These are phyloP conservation scores for Sander vitreus DNA, from an alignment of 2,113 vertebrate species.

Conservation along the genomic window DNA sequence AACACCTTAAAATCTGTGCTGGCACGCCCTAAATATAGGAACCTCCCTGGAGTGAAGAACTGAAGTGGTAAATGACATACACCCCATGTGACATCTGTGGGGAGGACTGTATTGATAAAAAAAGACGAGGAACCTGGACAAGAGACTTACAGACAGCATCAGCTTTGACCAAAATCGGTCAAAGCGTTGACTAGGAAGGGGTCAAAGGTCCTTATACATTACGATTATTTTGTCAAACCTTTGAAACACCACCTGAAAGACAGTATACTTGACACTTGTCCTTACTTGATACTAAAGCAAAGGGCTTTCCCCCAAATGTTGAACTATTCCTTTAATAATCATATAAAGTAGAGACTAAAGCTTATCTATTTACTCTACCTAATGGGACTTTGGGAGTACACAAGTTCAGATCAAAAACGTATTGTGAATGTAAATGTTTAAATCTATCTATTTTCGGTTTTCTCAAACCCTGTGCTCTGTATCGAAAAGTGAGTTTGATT, in stretches of 20 bases:
- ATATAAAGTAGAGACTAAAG: neutral
- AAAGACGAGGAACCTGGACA: slow-evolving; percentile 25
- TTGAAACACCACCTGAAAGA: neutral
- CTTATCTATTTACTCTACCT: neutral
- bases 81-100: slow-evolving; percentile 20
- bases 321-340: neutral
- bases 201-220: slow-evolving; percentile 19
- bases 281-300: too few relatives aligned
- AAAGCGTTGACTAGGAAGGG: neutral
- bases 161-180: slow-evolving; percentile 2
- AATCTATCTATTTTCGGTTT: slow-evolving; percentile 16
- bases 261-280: too few relatives aligned
- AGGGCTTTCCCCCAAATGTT: neutral
- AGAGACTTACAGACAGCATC: slow-evolving; percentile 14
- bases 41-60: slow-evolving; percentile 24
- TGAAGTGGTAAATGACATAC: slow-evolving; percentile 22
- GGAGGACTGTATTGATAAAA: slow-evolving; percentile 41
- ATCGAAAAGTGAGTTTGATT: slow-evolving; percentile 43
- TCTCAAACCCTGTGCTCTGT: neutral
- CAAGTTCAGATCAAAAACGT: slow-evolving; percentile 21
- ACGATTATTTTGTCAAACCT: neutral
- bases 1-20: slow-evolving; percentile 40
- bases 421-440: slow-evolving; percentile 16
- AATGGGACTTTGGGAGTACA: slow-evolving; percentile 7
- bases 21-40: slow-evolving; percentile 24